Evolutionary conservation across 2,888 invertebrate species (phyloP), one percentile per base, ranked within the genome.

Genomic region (Celastrina argiolus): DNA sequence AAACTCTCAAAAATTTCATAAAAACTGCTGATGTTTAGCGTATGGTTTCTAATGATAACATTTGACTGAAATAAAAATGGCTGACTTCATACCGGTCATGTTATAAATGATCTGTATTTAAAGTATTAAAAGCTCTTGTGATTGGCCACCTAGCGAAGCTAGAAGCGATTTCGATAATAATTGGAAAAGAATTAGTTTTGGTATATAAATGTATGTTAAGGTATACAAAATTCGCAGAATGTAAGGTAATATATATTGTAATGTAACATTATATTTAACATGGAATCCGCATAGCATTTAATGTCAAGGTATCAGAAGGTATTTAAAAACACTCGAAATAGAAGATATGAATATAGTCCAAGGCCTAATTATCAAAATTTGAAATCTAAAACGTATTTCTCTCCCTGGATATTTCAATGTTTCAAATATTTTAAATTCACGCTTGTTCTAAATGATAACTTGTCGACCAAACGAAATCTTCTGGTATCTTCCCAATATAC

Each of bases 141-240:
- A 61, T 61, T 61, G 34, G 59, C 59, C 58, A 58, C 14, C 59
- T 59, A 59, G 61, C 61, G 36, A 36, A 61, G 61, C 61, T 61
- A 61, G 61, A 61, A 59, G 59, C 59, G 31, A 59, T 61, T 61
- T 61, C 61, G 61, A 61, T 61, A 61, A 61, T 61, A 39, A 61
- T 59, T 34, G 36, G 36, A 31, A 39, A 61, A 39, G 1, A 61
- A 36, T 18, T 61, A 61, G 61, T 61, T 61, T 61, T 61, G 61
- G 39, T 61, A 39, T 39, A 36, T 58, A 36, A 61, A 39, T 18
- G 61, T 16, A 61, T 61, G 59, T 16, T 59, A 59, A 34, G 59
- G 36, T 34, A 61, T 22, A 61, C 31, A 31, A 59, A 34, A 34
- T 31, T 22, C 22, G 22, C 36, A 61, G 8, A 22, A 22, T n/a